Evolutionary conservation across 1,140 invertebrate genomes (phyloP).

Genomic region (Marisa cornuarietis): DNA sequence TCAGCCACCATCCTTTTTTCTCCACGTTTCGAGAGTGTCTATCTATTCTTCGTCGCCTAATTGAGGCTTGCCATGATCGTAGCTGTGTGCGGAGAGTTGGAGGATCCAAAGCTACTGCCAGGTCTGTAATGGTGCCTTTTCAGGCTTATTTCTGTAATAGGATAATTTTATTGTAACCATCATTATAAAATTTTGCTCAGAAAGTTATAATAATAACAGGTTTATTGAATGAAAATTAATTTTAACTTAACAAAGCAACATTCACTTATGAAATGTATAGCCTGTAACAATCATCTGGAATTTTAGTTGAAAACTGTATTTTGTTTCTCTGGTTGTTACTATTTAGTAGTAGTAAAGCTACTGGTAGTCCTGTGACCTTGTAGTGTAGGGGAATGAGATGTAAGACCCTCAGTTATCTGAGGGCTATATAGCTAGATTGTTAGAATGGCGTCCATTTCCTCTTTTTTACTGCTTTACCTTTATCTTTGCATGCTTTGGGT

Average conservation of each 20-base stretch:
- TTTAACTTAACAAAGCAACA: background rate
- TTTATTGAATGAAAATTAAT: background rate
- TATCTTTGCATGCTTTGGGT: too few species aligned
- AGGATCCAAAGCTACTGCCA: constrained; percentile 83
- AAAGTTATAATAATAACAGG: background rate
- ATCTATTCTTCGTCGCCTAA: constrained; percentile 92
- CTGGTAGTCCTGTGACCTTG: too few species aligned
- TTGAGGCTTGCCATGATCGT: constrained; percentile 96
- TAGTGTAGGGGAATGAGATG: too few species aligned
- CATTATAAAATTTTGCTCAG: background rate
- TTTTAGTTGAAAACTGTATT: too few species aligned
- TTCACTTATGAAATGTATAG: background rate
- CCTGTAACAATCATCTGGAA: too few species aligned
- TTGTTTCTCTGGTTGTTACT: background rate
- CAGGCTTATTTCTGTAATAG: background rate
- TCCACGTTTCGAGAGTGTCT: constrained; percentile 97
- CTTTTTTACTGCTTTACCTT: too few species aligned
- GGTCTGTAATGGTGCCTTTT: constrained; percentile 69
- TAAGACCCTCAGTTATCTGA: too few species aligned
- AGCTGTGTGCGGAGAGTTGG: constrained; percentile 87
- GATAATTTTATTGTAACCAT: background rate
- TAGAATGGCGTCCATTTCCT: too few species aligned
- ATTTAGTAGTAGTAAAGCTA: too few species aligned
- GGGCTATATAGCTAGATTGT: too few species aligned
- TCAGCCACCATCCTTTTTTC: constrained; percentile 99